Base-by-base conservation (phyloP, 1,140 invertebrate species). In the Listronotus oregonensis region DNA sequence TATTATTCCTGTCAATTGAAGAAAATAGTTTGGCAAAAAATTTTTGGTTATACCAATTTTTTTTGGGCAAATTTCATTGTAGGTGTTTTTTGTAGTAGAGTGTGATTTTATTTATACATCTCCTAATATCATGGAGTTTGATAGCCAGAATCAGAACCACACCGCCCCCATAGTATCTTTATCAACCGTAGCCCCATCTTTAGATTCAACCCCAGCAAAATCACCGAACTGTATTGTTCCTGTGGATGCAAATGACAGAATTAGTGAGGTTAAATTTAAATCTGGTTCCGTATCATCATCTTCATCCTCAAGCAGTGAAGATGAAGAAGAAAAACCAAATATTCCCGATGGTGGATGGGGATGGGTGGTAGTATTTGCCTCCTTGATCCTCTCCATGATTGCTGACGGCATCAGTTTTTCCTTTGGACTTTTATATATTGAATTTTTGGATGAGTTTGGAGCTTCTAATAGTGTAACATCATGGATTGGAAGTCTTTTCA, bases 321-420 rank as follows among this genome's bases (percentile, higher is more conserved):
- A 66, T 14, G 51, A 54, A 0, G 31, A 12, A 0, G 49, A 70
- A 6, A 84, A 84, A 70, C 80, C 85, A 0, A 80, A 81, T 27
- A 84, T 89, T 18, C 89, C 89, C 0, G 89, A 90, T 61, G 89
- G 89, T 9, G 87, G 86, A 31, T 94, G 88, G 87, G 93, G 94
- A 0, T 96, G 94, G 94, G 85, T 96, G 9, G 91, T 97, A 0
- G 93, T 96, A 0, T 76, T 89, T 4, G 87, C 93, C 0, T 93
- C 93, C 0, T 85, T 97, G 56, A 75, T 95, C 39, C 89, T 95
- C 42, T 94, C 93, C 21, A 87, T 96, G 80, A 91, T 97, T n/a
- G 92, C 94, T n/a, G 96, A 98, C 78, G 96, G 95, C 0, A 89
- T 97, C 9, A 93, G 93, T 32, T 96, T 96, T 75, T 95, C 94